These are phyloP conservation scores for Mugil cephalus DNA, from an alignment of 2,113 vertebrate species.

Conservation along the genomic window DNA sequence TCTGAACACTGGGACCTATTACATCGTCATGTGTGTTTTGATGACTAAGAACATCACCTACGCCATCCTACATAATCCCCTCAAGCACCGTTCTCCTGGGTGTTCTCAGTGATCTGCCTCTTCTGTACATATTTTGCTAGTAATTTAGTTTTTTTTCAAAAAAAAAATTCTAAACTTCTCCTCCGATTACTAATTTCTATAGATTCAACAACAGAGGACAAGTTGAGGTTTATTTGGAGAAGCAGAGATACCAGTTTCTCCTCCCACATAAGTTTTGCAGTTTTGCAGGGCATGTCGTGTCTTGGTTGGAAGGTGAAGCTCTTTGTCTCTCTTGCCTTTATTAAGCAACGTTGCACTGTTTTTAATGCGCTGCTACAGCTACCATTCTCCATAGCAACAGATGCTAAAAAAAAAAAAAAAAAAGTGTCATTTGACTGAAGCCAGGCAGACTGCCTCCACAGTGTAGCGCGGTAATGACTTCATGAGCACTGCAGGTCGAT, in stretches of 20 bases:
- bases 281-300: not conserved
- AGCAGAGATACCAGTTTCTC: not conserved
- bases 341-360: not conserved
- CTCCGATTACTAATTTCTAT: not conserved
- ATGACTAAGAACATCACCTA: not conserved
- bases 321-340: not conserved
- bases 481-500: not conserved
- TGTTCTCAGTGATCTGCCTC: not conserved
- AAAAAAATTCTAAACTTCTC: not conserved
- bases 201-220: not conserved
- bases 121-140: not conserved
- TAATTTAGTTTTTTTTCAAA: too few relatives aligned
- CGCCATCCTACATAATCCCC: not conserved
- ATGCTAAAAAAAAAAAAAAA: too few relatives aligned
- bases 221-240: not conserved
- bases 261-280: not conserved
- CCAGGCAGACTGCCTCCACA: not conserved
- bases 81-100: not conserved
- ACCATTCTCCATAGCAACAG: not conserved
- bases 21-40: slow-evolving; percentile 11
- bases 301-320: not conserved
- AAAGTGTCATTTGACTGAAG: not conserved
- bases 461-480: not conserved
- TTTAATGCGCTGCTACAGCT: not conserved
- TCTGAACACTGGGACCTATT: not conserved